Evolutionary conservation across 64 coral and sea anemone species (phyloP), one percentile per base, ranked within the genome.

Genomic region (Montipora foliosa): DNA sequence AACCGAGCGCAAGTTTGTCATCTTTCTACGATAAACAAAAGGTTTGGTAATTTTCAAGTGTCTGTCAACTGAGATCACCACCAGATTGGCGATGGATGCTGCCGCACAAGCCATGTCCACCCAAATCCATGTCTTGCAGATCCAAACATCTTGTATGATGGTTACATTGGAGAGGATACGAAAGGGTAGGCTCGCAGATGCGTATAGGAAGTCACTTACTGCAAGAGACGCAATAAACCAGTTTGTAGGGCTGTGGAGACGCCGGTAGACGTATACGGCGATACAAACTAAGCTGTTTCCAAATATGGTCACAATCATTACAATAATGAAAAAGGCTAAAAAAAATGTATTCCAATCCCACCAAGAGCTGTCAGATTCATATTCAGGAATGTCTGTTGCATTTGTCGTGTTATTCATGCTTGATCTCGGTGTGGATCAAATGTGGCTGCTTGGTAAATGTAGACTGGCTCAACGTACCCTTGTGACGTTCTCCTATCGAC

Each of bases 41-140:
- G 95, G 95, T 44, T 97, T 97, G 59, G 95, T 97, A 57, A 97
- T 97, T 90, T 97, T 97, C 25, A 97, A 75, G 59, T 91, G 94
- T 47, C 95, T 89, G 52, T 97, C 95, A 3, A 97, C 52, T 50
- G 92, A 91, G 55, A 97, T 97, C 25, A 97, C 92, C 0, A 92
- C 95, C 77, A 97, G 73, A 25, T 94, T 97, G 11, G 95, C 95
- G 4, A 97, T 97, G 0, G 95, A 97, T 7, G 95, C 95, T 0
- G 95, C 95, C 6, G 89, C 92, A 19, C 95, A 97, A 12, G 57
- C 75, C 89, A 97, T 87, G 62, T 97, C 95, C 5, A 89, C 77
- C 95, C 95, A 97, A 47, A 97, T 89, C 92, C 92, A 97, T 7
- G 81, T 22, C 8, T 15, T 74, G 53, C 95, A 97, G 8, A 86